Percentiles rank a stretch among this genome's conserved stretches.
Evolutionary conservation across 2,888 invertebrate genomes (phyloP).

Genomic region (Agrilus biguttatus): DNA sequence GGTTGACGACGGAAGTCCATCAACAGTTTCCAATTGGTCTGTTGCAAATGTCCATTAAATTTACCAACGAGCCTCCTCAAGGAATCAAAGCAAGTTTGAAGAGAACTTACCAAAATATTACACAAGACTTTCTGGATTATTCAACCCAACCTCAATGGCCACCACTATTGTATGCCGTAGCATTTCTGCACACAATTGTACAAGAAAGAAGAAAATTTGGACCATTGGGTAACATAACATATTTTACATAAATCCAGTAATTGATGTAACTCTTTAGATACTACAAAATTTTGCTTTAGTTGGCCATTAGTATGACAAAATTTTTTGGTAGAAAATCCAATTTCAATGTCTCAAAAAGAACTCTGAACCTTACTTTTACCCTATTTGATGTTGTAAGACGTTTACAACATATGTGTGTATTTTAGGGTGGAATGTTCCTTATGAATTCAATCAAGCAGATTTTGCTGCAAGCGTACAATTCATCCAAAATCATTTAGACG

Average conservation of each 20-base stretch:
- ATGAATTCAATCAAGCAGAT: constrained; percentile 95
- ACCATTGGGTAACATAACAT: constrained; percentile 44
- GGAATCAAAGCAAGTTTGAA: constrained; percentile 89
- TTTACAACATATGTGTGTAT: background rate
- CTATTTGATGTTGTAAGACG: too few relatives aligned
- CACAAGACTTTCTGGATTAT: constrained; percentile 85
- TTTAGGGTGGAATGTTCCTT: constrained; percentile 90
- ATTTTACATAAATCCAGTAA: too few relatives aligned
- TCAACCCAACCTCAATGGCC: constrained; percentile 89
- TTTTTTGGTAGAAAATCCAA: too few relatives aligned
- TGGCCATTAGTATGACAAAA: too few relatives aligned
- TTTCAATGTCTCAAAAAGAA: too few relatives aligned
- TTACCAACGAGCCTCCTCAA: constrained; percentile 95
- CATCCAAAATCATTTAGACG: constrained; percentile 91
- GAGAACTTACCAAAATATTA: constrained; percentile 79
- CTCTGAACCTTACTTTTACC: too few relatives aligned
- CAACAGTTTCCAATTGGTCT: constrained; percentile 82
- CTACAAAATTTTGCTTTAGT: background rate
- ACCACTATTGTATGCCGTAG: constrained; percentile 81
- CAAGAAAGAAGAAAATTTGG: constrained; percentile 94
- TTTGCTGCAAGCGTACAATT: constrained; percentile 93
- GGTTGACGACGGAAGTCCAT: constrained; percentile 93
- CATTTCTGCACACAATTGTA: constrained; percentile 88
- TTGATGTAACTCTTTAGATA: too few relatives aligned
- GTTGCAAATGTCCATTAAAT: constrained; percentile 87